phyloP scores from a whole-genome alignment of 2,113 vertebrate genomes.

The Dromiciops gliroides region DNA sequence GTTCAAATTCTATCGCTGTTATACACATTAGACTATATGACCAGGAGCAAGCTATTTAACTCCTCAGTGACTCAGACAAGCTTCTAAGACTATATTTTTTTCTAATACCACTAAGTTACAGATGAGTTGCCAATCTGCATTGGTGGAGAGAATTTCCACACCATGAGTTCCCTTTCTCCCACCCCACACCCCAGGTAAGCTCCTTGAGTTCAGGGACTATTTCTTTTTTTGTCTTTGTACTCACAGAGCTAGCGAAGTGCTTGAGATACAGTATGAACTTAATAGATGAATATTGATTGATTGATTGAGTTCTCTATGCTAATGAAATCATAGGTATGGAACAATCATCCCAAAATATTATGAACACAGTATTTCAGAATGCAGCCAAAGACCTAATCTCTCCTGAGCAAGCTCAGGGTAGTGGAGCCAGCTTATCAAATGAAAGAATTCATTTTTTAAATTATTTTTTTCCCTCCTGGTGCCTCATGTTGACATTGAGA shows the following conservation, averaged over 20 bases:
- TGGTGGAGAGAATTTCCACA: neutral
- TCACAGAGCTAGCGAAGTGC: neutral
- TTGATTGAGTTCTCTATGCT: neutral
- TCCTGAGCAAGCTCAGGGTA: slow-evolving; percentile 80
- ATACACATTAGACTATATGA: neutral
- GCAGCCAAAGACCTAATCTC: neutral
- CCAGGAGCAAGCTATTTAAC: neutral
- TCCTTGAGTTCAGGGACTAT: neutral
- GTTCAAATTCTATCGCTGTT: neutral
- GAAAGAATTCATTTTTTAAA: slow-evolving; percentile 90
- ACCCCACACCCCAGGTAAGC: neutral
- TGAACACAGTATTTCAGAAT: slow-evolving; percentile 70
- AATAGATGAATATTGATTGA: neutral
- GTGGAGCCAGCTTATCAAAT: slow-evolving; percentile 93
- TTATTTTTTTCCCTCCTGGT: slow-evolving; percentile 80
- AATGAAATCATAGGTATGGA: neutral
- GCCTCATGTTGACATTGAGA: slow-evolving; percentile 94
- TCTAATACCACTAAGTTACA: neutral
- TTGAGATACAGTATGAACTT: neutral
- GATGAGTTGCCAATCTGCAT: neutral
- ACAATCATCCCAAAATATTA: slow-evolving; percentile 83
- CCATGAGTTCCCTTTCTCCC: neutral
- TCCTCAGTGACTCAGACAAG: neutral
- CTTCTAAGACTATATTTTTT: neutral
- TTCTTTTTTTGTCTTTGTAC: neutral